Conservation (phyloP, 2,113 vertebrate species). For the Spea multiplicata region DNA sequence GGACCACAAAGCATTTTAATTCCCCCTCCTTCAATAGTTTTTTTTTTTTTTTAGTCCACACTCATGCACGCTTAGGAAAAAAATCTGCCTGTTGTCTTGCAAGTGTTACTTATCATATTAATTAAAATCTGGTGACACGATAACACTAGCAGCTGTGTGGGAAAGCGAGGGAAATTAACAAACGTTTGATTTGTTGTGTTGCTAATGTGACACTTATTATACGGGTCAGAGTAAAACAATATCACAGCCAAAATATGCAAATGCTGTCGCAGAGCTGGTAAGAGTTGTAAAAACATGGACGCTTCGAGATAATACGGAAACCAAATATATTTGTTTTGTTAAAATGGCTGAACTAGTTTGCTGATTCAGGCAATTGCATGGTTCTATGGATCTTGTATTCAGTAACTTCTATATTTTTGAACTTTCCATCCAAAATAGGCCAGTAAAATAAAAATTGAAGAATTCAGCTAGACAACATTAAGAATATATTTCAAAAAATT, state of each 20-base stretch:
- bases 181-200: slow-evolving; percentile 98
- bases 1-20: slow-evolving; percentile 51
- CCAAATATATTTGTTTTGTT: slow-evolving; percentile 44
- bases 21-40: slow-evolving; percentile 53
- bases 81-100: slow-evolving; percentile 86
- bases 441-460: background rate
- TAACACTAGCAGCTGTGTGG: slow-evolving; percentile 91
- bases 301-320: slow-evolving; percentile 68
- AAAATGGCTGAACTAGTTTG: slow-evolving; percentile 18
- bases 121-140: slow-evolving; percentile 98
- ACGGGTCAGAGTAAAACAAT: slow-evolving; percentile 96
- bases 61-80: slow-evolving; percentile 54
- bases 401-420: slow-evolving; percentile 1
- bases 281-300: slow-evolving; percentile 76
- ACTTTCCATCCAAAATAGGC: background rate
- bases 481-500: too few relatives aligned
- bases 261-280: slow-evolving; percentile 79
- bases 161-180: slow-evolving; percentile 92
- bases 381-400: background rate
- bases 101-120: slow-evolving; percentile 99
- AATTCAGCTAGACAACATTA: background rate
- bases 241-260: slow-evolving; percentile 86
- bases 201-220: slow-evolving; percentile 99
- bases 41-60: slow-evolving; percentile 62
- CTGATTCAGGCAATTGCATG: slow-evolving; percentile 26